Base-by-base conservation (phyloP, 2,113 vertebrate genomes). In the Mionectes macconnelli region DNA sequence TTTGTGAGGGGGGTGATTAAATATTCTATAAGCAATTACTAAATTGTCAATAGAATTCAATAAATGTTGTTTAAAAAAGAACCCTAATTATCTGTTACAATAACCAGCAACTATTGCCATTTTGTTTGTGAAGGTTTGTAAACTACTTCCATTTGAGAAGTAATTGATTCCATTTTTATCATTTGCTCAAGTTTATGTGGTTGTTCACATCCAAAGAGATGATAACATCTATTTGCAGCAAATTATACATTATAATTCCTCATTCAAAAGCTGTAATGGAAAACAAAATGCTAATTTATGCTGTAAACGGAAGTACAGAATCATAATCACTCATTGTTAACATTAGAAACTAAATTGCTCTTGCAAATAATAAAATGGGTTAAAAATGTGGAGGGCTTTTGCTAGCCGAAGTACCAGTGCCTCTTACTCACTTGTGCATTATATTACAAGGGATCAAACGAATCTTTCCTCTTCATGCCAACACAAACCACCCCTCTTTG, bases 181-280 rank as follows among this genome's bases (percentile, higher is more conserved):
- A 97, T 98, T 98, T 98, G 97, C 97, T 97, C 96, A 97, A 98
- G 98, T 98, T 98, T 98, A 98, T 98, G 96, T 96, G 97, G 97
- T 96, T 97, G 97, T 94, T 97, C 98, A 96, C 97, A 96, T 97
- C 96, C 97, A 98, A 97, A 97, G 96, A 98, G 97, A 98, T 98
- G 98, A 98, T 98, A 98, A 98, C 97, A 98, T 98, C 98, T 98
- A 98, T 98, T 98, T 98, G 98, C 97, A 97, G 97, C 98, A 98
- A 98, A 98, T 98, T 98, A 98, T 98, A 98, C 97, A 98, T 98
- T 98, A 98, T 98, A 98, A 98, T 98, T 98, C 97, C 96, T 98
- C 97, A 98, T 98, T 98, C 97, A 98, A 98, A 98, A 96, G 97
- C 98, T 91, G 95, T 98, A 98, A 97, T 98, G 93, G 97, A 98